Percentiles rank a stretch among this genome's conserved stretches.
Evolutionary conservation across 2,888 invertebrate genomes (phyloP).

Genomic region (Dioctria linearis): DNA sequence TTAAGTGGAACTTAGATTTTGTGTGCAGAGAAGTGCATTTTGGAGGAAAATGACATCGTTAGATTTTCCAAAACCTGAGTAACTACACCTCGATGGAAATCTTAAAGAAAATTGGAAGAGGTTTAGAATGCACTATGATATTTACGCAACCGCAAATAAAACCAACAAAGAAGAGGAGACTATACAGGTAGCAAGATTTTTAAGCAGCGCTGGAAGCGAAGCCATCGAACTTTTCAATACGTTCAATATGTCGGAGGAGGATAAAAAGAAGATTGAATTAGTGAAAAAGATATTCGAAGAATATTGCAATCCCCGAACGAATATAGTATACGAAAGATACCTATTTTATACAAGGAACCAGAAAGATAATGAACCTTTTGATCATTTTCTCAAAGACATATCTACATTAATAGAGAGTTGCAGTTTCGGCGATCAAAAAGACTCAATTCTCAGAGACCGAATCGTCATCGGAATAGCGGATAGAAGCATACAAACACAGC

Average conservation of each 20-base stretch:
- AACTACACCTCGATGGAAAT: no score
- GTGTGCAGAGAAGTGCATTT: no score
- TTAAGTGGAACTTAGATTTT: no score
- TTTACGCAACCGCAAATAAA: no score
- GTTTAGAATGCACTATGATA: no score
- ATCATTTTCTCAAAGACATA: not conserved
- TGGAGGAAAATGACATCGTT: no score
- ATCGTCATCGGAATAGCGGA: constrained; percentile 16
- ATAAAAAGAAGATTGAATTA: not conserved
- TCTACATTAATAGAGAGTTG: not conserved
- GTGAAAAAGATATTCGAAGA: not conserved
- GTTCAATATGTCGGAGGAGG: not conserved
- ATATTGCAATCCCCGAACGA: not conserved
- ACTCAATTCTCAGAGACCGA: not conserved
- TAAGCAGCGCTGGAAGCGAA: constrained; percentile 6
- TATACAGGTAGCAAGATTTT: no score
- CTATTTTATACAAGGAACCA: constrained; percentile 68
- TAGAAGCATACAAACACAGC: not conserved
- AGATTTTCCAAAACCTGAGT: no score
- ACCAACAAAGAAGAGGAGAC: no score
- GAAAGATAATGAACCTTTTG: constrained; percentile 27
- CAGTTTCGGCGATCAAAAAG: constrained; percentile 4
- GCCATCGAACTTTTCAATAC: not conserved
- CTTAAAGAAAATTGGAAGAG: no score
- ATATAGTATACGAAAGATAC: constrained; percentile 1